Conservation (phyloP, 2,113 vertebrate species). For the Tragulus kanchil region DNA sequence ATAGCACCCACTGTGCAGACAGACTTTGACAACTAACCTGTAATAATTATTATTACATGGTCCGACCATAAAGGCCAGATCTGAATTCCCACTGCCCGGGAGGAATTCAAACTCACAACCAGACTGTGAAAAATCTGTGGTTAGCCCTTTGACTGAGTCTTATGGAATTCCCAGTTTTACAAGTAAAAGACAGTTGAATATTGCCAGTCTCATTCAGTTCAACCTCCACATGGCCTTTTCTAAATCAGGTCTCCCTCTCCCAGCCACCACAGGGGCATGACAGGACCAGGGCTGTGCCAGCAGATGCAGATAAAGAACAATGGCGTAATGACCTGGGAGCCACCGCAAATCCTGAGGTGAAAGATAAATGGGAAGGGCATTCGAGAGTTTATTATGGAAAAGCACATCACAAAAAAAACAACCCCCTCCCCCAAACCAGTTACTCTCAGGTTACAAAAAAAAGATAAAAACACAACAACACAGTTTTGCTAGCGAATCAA, state of each 20-base stretch:
- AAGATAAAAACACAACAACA: neutral
- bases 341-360: neutral
- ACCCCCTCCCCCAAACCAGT: neutral
- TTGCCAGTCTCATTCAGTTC: neutral
- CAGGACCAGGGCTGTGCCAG: neutral
- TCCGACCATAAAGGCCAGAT: neutral
- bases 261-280: neutral
- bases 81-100: neutral
- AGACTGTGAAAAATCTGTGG: neutral
- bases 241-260: neutral
- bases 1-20: neutral
- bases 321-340: neutral
- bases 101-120: neutral
- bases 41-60: neutral
- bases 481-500: constrained; percentile 8
- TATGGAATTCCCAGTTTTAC: neutral
- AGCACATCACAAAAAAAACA: neutral
- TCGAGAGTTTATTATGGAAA: neutral
- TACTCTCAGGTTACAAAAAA: neutral
- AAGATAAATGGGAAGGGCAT: neutral
- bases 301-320: neutral
- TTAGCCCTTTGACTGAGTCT: neutral
- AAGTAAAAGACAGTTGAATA: neutral
- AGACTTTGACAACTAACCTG: neutral
- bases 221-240: neutral